Evolutionary conservation across 1,140 invertebrate species (phyloP).

Genomic region (Drosophila nigromelanica): DNA sequence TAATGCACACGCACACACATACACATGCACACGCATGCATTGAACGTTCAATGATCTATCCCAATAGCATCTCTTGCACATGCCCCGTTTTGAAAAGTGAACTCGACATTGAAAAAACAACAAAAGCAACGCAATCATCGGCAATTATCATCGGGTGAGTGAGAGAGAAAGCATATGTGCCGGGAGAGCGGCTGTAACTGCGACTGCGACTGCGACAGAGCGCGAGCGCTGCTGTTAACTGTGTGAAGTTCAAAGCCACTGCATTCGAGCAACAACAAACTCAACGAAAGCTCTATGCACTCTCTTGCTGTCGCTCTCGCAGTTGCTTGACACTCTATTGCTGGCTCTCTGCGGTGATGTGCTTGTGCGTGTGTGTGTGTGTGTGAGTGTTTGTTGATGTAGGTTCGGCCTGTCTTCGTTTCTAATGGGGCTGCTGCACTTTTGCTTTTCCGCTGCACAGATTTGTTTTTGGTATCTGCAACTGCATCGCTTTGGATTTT

Average conservation of each 20-base stretch:
- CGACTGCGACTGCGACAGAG: neutral
- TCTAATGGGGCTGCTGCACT: slow-evolving; percentile 66
- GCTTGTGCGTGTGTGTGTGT: neutral
- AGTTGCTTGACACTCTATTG: slow-evolving; percentile 12
- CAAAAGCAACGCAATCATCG: slow-evolving; percentile 40
- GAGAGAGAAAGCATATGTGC: slow-evolving; percentile 15
- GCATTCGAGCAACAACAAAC: slow-evolving; percentile 44
- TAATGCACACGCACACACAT: slow-evolving; percentile 6
- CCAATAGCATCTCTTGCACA: slow-evolving; percentile 63
- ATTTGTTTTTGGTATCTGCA: slow-evolving; percentile 60
- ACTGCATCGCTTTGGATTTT: slow-evolving; percentile 63
- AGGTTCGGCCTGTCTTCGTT: slow-evolving; percentile 67
- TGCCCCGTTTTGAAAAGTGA: slow-evolving; percentile 74
- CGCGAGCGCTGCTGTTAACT: slow-evolving; percentile 42
- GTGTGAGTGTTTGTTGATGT: slow-evolving; percentile 59
- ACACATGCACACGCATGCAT: slow-evolving; percentile 45
- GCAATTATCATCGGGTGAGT: slow-evolving; percentile 39
- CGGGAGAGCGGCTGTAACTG: slow-evolving; percentile 26
- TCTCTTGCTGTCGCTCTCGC: slow-evolving; percentile 2
- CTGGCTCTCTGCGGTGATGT: slow-evolving; percentile 4
- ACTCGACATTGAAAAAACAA: slow-evolving; percentile 77
- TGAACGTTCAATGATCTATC: slow-evolving; percentile 79
- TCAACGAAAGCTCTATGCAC: slow-evolving; percentile 37
- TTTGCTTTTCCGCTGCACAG: slow-evolving; percentile 79
- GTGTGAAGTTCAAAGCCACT: slow-evolving; percentile 81